Base-by-base conservation (phyloP, 2,113 vertebrate species). In the Brachionichthys hirsutus region DNA sequence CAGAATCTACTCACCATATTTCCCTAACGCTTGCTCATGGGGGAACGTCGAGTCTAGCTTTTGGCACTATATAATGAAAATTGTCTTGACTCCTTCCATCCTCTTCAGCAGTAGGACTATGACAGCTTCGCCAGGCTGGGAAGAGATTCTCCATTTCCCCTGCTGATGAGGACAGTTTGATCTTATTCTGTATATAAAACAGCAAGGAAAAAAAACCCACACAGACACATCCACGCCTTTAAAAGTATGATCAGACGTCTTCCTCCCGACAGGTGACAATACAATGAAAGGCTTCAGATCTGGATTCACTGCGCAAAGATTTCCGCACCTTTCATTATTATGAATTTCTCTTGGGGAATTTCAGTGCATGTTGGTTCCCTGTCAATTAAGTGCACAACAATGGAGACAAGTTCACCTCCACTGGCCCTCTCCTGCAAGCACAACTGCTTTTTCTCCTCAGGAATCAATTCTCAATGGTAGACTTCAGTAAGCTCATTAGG, bases 401-500 rank as follows among this genome's bases (percentile, higher is more conserved):
- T 81, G 71, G 80, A 87, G 85, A 88, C 84, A 84, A 69, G 76
- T 88, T 87, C 84, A 87, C 87, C 86, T 84, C 85, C 67, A 68
- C 30, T 75, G 76, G 77, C 76, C 83, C 69, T 67, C 77, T 77
- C 70, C 74, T 79, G 62, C 53, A 51, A 62, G 69, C 73, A 77
- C 78, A 76, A 64, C 65, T 40, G 20, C 18, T 38, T 77, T 80
- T 65, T 67, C 54, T 20, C 41, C 62, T 52, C 74, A 68, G 73
- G 75, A 91, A 90, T 88, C 89, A 89, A 90, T 88, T 89, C 89
- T 91, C 89, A 80, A 80, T 80, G 80, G 89, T 87, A 67, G 87
- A 89, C 82, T 89, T 77, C 76, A 86, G 85, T 91, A 85, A 87
- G 89, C 90, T 91, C 89, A 90, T 91, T 91, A 92, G 88, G 81